phyloP scores from a whole-genome alignment of 2,888 invertebrate genomes.

The Aromia moschata region DNA sequence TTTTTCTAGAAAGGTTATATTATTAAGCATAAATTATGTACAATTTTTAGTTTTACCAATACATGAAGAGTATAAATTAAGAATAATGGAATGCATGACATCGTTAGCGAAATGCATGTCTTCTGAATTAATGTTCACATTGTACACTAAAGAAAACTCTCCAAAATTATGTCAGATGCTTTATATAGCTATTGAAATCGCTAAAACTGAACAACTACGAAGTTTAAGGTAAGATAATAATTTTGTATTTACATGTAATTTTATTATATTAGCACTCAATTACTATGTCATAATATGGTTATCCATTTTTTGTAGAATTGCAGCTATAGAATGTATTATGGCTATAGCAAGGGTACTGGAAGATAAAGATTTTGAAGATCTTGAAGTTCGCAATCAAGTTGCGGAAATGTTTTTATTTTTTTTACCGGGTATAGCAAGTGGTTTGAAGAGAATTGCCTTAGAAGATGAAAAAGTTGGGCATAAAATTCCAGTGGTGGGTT shows the following conservation, averaged over 20 bases:
- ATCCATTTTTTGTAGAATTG: no score
- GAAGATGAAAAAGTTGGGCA: slow-evolving; percentile 71
- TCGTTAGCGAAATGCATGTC: slow-evolving; percentile 65
- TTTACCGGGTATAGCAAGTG: slow-evolving; percentile 71
- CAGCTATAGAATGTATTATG: slow-evolving; percentile 70
- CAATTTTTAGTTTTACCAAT: slow-evolving; percentile 66
- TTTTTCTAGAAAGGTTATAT: slow-evolving; percentile 37
- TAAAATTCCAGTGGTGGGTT: slow-evolving; percentile 68
- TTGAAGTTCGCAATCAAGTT: slow-evolving; percentile 64
- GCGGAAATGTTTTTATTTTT: slow-evolving; percentile 70
- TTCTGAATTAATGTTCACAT: slow-evolving; percentile 64
- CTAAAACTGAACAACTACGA: slow-evolving; percentile 72
- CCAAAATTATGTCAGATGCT: slow-evolving; percentile 73
- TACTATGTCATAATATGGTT: no score
- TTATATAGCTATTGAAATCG: slow-evolving; percentile 71
- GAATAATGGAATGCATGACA: slow-evolving; percentile 67
- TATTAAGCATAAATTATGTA: slow-evolving; percentile 2
- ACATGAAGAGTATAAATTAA: slow-evolving; percentile 73
- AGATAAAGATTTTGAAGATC: slow-evolving; percentile 66
- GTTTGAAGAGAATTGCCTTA: slow-evolving; percentile 68
- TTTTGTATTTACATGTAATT: no score
- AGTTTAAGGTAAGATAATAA: slow-evolving; percentile 67
- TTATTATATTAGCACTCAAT: no score
- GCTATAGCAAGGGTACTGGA: slow-evolving; percentile 70
- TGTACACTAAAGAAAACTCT: slow-evolving; percentile 69